Base-by-base conservation (phyloP, 2,888 invertebrate species). In the Lasioglossum oenotherae region DNA sequence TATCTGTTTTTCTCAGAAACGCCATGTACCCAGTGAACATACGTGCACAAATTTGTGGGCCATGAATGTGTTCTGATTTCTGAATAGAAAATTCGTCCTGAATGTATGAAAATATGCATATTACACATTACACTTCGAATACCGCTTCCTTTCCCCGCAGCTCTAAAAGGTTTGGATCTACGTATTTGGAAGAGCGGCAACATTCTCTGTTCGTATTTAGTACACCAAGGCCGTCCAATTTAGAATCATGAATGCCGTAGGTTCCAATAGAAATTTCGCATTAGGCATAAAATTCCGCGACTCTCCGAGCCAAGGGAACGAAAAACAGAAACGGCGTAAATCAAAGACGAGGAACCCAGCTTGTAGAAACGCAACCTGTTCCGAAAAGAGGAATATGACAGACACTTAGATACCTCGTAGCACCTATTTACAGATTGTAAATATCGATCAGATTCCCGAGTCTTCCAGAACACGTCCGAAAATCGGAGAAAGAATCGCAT, bases 361-460 rank as follows among this genome's bases (percentile, higher is more conserved):
- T 64, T 12, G 31, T 27, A n/a, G 53, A 71, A 49, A 41, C n/a
- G 69, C 23, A 73, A 16, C 27, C 27, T 49, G 64, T 75, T 19
- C 14, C 31, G 16, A 57, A 31, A 74, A 78, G 57, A 64, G 35
- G 72, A 85, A 53, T 73, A 81, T 81, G 78, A 81, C 74, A 72
- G 71, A 35, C 49, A 77, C 41, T 77, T 60, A 77, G 81, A 69
- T 6, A 64, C 64, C 64, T 31, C 19, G 46, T 44, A 44, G 57
- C 78, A 84, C 23, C 74, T 80, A 38, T 57, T 44, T 80, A 38
- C 72, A 49, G 16, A 71, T 73, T 12, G 46, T 84, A n/a, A n/a
- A n/a, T n/a, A 89, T 89, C 87, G 89, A 89, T 82, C 41, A 49
- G 5, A 6, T 8, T n/a, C 69, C 84, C 83, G 90, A 88, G 80